Base-by-base conservation (phyloP, 2,888 invertebrate genomes). In the Euclidia mi region DNA sequence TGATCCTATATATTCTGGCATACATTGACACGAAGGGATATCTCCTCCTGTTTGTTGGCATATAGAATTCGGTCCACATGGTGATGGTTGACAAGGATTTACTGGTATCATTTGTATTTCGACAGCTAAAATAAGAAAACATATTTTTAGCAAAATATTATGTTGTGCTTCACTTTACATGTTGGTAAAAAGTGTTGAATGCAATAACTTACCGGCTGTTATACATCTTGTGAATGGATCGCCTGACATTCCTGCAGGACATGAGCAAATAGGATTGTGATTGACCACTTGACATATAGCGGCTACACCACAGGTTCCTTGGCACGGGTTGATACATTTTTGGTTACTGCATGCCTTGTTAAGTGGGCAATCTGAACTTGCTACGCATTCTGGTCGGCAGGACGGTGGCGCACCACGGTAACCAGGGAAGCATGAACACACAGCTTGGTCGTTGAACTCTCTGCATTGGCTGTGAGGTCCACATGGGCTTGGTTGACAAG, bases 261-360 rank as follows among this genome's bases (percentile, higher is more conserved):
- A 97, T 29, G 95, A 95, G 79, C 97, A 97, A 68, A 96, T 95
- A 4, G 97, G 97, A 78, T 96, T 95, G 81, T 97, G 97, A 79
- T 96, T 97, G 37, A 97, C 95, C 11, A 97, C 97, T 88, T 96
- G 95, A 79, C 98, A 98, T 68, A 92, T 89, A 2, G 98, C 97
- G 56, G 94, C 92, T 34, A 96, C 94, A 15, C 98, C 98, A 81
- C 98, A 98, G n/a, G 97, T 96, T 66, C 97, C 97, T 44, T 96
- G 95, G 78, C 97, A 97, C 29, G 97, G 97, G 80, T 97, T 96
- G 44, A 94, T 83, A 81, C 97, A 97, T 85, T 96, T 96, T 74
- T 96, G 96, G 73, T 96, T 96, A 43, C 95, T 95, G 69, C 97
- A 97, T 6, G 97, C 97, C 85, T 95, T 95, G 75, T 96, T 95